phyloP scores from a whole-genome alignment of 2,888 invertebrate genomes.

The Perdita meconis region DNA sequence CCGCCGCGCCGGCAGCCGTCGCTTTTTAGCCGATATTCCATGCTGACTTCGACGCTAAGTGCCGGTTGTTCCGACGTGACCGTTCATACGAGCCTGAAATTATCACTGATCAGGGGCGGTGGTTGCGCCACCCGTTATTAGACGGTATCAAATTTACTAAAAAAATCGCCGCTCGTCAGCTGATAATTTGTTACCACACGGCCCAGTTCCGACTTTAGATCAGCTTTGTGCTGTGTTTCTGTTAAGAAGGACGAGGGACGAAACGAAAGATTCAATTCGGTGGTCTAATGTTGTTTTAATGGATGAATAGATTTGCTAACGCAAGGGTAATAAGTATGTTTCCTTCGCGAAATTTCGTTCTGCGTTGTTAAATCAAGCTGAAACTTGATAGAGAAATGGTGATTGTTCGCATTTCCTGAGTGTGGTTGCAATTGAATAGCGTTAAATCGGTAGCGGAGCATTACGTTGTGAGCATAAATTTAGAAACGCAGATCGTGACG shows the following conservation, averaged over 20 bases:
- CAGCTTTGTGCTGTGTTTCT: background rate
- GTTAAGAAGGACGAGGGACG: background rate
- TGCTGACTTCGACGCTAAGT: constrained; percentile 34
- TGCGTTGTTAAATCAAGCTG: no score
- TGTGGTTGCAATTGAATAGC: no score
- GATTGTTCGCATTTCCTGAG: no score
- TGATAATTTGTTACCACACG: background rate
- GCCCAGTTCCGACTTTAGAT: background rate
- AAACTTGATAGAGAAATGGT: no score
- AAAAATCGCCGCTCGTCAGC: background rate
- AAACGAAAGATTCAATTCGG: background rate
- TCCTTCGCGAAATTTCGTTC: no score
- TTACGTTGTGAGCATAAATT: no score
- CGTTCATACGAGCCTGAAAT: constrained; percentile 34
- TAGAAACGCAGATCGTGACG: no score
- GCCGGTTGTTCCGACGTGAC: constrained; percentile 29
- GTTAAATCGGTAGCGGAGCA: no score
- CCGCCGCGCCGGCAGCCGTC: background rate
- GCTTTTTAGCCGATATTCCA: constrained; percentile 37
- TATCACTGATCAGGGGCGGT: constrained; percentile 26
- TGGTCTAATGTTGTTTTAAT: no score
- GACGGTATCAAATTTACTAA: constrained; percentile 8
- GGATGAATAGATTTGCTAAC: no score
- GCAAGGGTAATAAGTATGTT: no score
- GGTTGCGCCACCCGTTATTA: constrained; percentile 1